phyloP scores from a whole-genome alignment of 2,113 vertebrate species.

The Zingel zingel region DNA sequence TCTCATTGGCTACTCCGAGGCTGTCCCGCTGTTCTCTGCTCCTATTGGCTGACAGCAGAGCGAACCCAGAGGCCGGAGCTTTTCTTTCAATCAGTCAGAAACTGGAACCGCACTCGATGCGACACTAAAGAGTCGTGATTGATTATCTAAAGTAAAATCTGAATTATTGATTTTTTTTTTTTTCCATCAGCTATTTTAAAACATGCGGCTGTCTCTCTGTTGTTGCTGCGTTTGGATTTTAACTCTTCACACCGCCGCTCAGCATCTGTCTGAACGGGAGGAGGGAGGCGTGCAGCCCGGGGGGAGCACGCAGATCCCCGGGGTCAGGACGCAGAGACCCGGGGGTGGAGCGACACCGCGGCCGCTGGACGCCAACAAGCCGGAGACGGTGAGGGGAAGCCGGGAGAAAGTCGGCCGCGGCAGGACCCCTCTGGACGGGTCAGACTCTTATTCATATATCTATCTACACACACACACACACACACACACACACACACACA shows the following conservation, averaged over 20 bases:
- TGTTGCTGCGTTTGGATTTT: conserved; percentile 31
- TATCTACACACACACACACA: no score
- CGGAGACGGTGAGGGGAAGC: background rate
- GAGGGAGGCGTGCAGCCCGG: conserved; percentile 11
- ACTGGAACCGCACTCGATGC: no score
- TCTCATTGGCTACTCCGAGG: conserved; percentile 20
- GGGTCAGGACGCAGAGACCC: background rate
- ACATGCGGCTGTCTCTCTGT: conserved; percentile 35
- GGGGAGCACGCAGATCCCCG: background rate
- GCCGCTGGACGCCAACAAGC: background rate
- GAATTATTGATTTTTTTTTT: no score
- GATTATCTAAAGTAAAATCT: no score
- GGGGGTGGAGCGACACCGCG: background rate
- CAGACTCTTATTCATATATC: conserved; percentile 8
- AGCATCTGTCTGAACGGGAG: conserved; percentile 12
- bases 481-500: no score
- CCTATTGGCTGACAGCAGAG: conserved; percentile 37
- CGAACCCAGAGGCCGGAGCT: background rate
- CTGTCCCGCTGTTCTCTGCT: background rate
- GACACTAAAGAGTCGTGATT: no score
- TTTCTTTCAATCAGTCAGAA: background rate
- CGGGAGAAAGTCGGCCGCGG: background rate
- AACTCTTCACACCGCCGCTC: conserved; percentile 13
- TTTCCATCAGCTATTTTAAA: accelerated
- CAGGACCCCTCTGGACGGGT: conserved; percentile 41